These are phyloP conservation scores for Leptestheria dahalacensis DNA, from an alignment of 1,140 invertebrate genomes.

Conservation along the genomic window DNA sequence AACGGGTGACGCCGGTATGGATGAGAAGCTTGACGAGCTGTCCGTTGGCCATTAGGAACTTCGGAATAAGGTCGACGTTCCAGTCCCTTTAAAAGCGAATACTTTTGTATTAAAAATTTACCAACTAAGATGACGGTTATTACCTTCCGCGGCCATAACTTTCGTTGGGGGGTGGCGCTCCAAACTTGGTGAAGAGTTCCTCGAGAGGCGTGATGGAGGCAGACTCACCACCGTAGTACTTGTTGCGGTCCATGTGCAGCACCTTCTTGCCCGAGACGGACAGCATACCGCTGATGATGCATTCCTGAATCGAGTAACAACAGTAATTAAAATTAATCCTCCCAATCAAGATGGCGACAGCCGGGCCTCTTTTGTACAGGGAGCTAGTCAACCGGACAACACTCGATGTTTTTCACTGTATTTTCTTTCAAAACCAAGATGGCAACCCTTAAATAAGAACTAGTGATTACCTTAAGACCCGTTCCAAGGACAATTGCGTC, in stretches of 20 bases:
- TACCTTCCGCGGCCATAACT: constrained; percentile 59
- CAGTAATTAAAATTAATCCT: constrained; percentile 17
- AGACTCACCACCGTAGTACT: constrained; percentile 98
- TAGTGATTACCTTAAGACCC: constrained; percentile 61
- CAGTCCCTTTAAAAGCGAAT: constrained; percentile 55
- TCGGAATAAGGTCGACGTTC: constrained; percentile 99
- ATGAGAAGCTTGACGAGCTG: constrained; percentile 93
- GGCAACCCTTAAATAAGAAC: no score
- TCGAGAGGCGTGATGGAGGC: constrained; percentile 97
- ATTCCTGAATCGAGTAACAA: constrained; percentile 46
- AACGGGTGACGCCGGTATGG: constrained; percentile 96
- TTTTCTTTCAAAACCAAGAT: no score
- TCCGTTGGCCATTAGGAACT: constrained; percentile 99
- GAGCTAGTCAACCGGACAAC: neutral
- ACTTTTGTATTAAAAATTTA: neutral
- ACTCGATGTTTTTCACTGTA: no score
- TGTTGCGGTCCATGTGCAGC: constrained; percentile 97
- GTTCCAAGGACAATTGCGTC: constrained; percentile 97
- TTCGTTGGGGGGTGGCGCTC: constrained; percentile 61
- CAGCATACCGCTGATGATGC: constrained; percentile 96
- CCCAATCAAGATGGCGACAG: constrained; percentile 5
- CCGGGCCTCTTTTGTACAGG: neutral
- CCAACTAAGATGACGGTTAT: no score
- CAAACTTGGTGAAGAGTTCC: constrained; percentile 81
- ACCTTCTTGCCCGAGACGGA: constrained; percentile 98